Base-by-base conservation (phyloP, 2,113 vertebrate species). In the Alouatta palliata region DNA sequence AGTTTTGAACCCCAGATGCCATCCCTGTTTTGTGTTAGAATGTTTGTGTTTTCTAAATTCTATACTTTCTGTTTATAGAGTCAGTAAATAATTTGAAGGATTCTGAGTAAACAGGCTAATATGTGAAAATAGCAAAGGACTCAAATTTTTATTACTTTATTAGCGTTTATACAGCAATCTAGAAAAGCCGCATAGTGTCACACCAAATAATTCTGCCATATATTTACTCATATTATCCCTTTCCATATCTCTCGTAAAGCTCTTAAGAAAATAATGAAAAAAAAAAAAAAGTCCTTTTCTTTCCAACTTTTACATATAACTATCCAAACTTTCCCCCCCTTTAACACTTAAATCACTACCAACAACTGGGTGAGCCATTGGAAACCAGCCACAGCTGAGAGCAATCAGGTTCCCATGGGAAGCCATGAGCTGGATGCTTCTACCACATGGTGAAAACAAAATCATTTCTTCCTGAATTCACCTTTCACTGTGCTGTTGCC, bases 111-210 rank as follows among this genome's bases (percentile, higher is more conserved):
- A 95, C 6, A 54, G 56, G 40, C 35, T 71, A 19, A 93, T 80
- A 93, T 54, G 64, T 70, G 75, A 90, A 91, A 92, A 93, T 0
- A 52, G 70, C 21, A 1, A 83, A 54, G 47, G 71, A 64, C 45
- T 79, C 79, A 61, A 83, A 32, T n/a, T 70, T 94, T 88, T 82
- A 85, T 16, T 35, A 87, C 82, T 84, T 94, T 58, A 85, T n/a
- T 52, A 54, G 83, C 4, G 5, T 90, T 90, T 75, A 73, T 27
- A 86, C 66, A 58, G 58, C 2, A 76, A 90, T 27, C 23, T 54
- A 75, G 68, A 76, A 89, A 86, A 84, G 16, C 30, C 64, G 81
- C 8, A 25, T 0, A 11, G 7, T 52, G 19, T n/a, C 81, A 75
- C 47, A 85, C 4, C 30, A 64, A 70, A 27, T 83, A 90, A 79